These are phyloP conservation scores for Ooceraea biroi DNA, from an alignment of 1,140 invertebrate species.

Conservation along the genomic window DNA sequence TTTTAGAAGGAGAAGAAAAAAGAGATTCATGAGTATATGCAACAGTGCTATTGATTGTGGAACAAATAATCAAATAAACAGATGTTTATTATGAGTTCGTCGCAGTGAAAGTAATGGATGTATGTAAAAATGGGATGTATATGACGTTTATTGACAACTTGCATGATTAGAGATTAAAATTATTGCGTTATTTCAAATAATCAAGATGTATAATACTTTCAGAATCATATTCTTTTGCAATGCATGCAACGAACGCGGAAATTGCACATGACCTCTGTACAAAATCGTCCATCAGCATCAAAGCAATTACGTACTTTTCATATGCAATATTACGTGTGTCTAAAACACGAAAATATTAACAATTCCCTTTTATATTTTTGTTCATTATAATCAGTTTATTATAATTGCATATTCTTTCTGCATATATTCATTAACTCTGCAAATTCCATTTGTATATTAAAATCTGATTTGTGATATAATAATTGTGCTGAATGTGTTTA, in stretches of 20 bases:
- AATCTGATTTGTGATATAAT: not conserved
- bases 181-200: constrained; percentile 8
- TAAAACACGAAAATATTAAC: not conserved
- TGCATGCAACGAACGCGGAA: constrained; percentile 2
- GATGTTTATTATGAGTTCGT: not conserved
- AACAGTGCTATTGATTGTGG: not conserved
- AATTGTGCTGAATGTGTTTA: not conserved
- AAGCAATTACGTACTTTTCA: not conserved
- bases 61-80: no score
- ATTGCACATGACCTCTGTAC: not conserved
- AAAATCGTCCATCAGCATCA: not conserved
- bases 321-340: not conserved
- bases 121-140: constrained; percentile 5
- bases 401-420: not conserved
- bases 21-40: not conserved
- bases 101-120: constrained; percentile 13
- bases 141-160: constrained; percentile 18
- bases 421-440: not conserved
- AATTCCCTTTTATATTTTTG: not conserved
- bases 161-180: not conserved
- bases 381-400: not conserved
- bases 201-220: not conserved
- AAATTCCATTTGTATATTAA: not conserved
- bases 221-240: constrained; percentile 12
- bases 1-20: not conserved